phyloP scores from a whole-genome alignment of 2,113 vertebrate species.

The Daphoenositta chrysoptera region DNA sequence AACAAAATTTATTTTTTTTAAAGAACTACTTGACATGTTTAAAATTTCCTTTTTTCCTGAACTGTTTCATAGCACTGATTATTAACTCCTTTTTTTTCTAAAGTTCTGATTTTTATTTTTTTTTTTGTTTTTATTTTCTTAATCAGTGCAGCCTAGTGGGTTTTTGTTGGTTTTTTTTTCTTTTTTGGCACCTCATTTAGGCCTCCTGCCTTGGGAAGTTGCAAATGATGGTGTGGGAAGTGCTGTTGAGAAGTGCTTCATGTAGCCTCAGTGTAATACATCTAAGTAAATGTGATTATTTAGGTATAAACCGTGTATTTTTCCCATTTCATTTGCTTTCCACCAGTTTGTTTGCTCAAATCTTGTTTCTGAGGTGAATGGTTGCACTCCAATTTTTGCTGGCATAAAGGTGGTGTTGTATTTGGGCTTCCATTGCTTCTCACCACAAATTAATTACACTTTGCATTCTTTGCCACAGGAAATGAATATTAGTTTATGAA shows the following conservation, averaged over 20 bases:
- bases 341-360: not conserved
- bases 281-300: not conserved
- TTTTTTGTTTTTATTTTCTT: not conserved
- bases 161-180: no score
- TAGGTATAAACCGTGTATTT: not conserved
- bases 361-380: not conserved
- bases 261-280: not conserved
- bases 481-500: not conserved
- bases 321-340: not conserved
- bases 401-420: not conserved
- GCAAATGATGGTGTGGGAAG: not conserved
- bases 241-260: not conserved
- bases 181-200: not conserved
- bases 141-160: not conserved
- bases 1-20: not conserved
- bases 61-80: not conserved
- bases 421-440: not conserved
- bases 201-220: not conserved
- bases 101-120: not conserved
- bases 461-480: not conserved
- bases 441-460: not conserved
- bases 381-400: not conserved
- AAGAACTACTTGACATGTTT: not conserved
- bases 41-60: not conserved
- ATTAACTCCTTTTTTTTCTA: not conserved